phyloP scores from a whole-genome alignment of 2,797 vertebrate genomes.

The Enteromius afrohamiltoni region DNA sequence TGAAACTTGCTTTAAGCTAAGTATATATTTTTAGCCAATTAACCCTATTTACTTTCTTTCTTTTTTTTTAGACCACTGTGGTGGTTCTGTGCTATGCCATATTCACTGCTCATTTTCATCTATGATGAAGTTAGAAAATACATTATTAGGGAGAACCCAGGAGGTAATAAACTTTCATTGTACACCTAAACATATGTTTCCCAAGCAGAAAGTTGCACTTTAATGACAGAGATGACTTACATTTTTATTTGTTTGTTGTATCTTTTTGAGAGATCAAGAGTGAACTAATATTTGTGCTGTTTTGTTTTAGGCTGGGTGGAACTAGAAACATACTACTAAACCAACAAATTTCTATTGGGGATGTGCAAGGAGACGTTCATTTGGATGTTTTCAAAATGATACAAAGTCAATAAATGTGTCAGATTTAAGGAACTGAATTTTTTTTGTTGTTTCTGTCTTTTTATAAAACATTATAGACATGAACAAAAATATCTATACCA shows the following conservation, averaged over 20 bases:
- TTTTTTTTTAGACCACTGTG: constrained; percentile 92
- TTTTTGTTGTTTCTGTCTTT: too few relatives aligned
- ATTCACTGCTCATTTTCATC: constrained; percentile 95
- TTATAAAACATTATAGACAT: too few relatives aligned
- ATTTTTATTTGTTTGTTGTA: not conserved
- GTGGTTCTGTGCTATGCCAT: constrained; percentile 99
- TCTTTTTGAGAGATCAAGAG: constrained; percentile 74
- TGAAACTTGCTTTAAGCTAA: not conserved
- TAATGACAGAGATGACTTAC: too few relatives aligned
- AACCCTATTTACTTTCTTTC: too few relatives aligned
- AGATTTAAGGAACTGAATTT: not conserved
- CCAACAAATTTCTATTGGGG: constrained; percentile 30
- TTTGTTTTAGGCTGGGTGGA: constrained; percentile 93
- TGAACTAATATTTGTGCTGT: constrained; percentile 32
- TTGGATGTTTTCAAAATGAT: not conserved
- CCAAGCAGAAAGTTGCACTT: not conserved
- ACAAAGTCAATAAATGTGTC: not conserved
- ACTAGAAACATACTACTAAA: constrained; percentile 94
- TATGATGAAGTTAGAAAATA: constrained; percentile 96
- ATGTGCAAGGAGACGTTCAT: not conserved
- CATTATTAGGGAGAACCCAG: constrained; percentile 92
- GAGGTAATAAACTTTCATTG: constrained; percentile 79
- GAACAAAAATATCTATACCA: too few relatives aligned
- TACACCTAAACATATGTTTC: not conserved
- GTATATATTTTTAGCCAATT: not conserved